Evolutionary conservation across 2,888 invertebrate species (phyloP).

Genomic region (Trachelus tabidus): DNA sequence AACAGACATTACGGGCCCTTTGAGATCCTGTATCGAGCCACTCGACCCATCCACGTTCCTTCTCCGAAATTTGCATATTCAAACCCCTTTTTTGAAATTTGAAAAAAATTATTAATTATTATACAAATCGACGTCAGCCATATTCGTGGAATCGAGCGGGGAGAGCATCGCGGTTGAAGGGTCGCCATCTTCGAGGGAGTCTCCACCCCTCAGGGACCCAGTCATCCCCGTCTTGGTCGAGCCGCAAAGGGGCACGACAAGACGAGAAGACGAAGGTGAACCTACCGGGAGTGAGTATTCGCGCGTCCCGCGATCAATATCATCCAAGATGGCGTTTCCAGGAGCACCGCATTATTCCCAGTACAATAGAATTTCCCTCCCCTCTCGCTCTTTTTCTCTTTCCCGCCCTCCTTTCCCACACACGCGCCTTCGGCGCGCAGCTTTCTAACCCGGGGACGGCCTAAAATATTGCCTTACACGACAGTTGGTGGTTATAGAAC

Average conservation of each 20-base stretch:
- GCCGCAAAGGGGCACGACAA: conserved; percentile 27
- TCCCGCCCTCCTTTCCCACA: not conserved
- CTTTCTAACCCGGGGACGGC: not conserved
- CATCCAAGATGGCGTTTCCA: conserved; percentile 65
- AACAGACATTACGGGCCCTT: conserved; percentile 40
- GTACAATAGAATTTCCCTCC: conserved; percentile 56
- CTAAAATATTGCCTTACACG: not conserved
- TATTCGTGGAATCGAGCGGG: not conserved
- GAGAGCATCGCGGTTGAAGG: conserved; percentile 31
- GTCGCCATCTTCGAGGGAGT: conserved; percentile 60
- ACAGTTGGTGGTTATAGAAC: not conserved
- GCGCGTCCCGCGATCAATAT: conserved; percentile 65
- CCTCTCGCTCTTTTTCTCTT: conserved; percentile 10
- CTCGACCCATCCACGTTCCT: not conserved
- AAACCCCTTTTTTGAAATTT: not conserved
- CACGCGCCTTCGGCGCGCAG: not conserved
- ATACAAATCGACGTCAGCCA: not conserved
- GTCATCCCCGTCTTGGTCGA: conserved; percentile 3
- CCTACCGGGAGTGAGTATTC: conserved; percentile 52
- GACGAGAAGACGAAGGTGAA: conserved; percentile 27
- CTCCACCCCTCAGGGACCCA: conserved; percentile 50
- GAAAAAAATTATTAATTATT: conserved; percentile 43
- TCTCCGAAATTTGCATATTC: not conserved
- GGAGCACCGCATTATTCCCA: conserved; percentile 59
- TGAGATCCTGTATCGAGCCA: not conserved